Evolutionary conservation across 2,113 vertebrate genomes (phyloP).

Genomic region (Chloebia gouldiae): DNA sequence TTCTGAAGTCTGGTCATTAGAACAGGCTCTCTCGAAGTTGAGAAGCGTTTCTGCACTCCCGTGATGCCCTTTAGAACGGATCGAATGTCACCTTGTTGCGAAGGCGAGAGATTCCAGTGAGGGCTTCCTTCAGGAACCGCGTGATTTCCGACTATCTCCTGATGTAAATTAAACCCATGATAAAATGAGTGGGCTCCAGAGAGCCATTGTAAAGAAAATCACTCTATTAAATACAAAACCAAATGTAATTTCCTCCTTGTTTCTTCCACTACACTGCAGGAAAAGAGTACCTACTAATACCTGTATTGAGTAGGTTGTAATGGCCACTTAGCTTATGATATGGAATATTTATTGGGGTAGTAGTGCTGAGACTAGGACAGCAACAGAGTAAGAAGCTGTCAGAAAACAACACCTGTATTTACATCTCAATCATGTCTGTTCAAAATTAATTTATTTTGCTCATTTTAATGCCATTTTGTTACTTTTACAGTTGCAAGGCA

Average conservation of each 20-base stretch:
- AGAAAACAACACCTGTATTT: neutral
- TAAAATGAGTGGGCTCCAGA: conserved; percentile 17
- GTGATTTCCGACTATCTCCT: neutral
- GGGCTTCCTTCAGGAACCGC: conserved; percentile 2
- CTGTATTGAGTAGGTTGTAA: neutral
- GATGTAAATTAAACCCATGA: conserved; percentile 49
- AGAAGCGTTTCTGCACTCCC: neutral
- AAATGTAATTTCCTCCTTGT: neutral
- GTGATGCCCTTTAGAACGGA: neutral
- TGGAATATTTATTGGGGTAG: neutral
- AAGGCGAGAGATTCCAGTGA: neutral
- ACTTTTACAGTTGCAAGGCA: neutral
- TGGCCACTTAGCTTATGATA: neutral
- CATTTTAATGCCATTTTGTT: neutral
- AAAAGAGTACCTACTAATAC: neutral
- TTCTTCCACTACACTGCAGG: neutral
- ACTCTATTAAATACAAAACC: conserved; percentile 18
- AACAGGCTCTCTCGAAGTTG: neutral
- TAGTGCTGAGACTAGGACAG: neutral
- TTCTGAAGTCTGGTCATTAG: conserved; percentile 42
- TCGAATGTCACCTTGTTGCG: neutral
- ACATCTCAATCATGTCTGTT: neutral
- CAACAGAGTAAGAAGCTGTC: neutral
- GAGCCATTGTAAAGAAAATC: conserved; percentile 21
- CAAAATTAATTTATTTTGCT: neutral